Base-by-base conservation (phyloP, 2,113 vertebrate species). In the Silurus asotus region DNA sequence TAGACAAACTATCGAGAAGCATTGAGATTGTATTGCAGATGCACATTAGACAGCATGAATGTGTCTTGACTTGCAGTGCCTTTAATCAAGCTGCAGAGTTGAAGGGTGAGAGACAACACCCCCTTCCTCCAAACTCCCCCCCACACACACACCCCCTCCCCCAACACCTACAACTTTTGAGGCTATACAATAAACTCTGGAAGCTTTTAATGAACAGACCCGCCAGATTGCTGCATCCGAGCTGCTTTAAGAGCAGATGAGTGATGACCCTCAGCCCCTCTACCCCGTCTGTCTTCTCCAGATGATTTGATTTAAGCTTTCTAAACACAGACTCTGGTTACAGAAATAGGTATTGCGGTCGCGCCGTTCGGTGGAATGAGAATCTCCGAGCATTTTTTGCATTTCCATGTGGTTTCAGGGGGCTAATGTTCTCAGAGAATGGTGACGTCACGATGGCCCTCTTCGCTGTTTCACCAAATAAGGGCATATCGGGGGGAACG, bases 401-500 rank as follows among this genome's bases (percentile, higher is more conserved):
- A 86, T 94, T 93, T 94, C 86, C 90, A 88, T 93, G 92, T 90
- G 93, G 92, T 91, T 93, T 94, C 88, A 65, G 88, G 91, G 93
- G 92, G 90, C 89, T 91, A 79, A 89, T 55, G 87, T 80, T 90
- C 87, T 89, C 89, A 84, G 88, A 91, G 88, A 88, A 85, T 88
- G 89, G 91, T 91, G 84, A 89, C 64, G 37, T 88, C 84, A 82
- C 93, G 84, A 62, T 49, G 90, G 92, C 83, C 87, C 81, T 89
- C 86, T 76, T 92, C 87, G 91, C 82, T 89, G 89, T 94, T 90
- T 95, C 93, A 93, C 95, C 95, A 95, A 95, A 95, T 96, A 96
- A 94, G 95, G 95, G 90, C 93, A 95, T 93, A 88, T 88, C 87
- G 90, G 91, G 93, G 86, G 92, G 92, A 94, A 94, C 91, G 92